These are phyloP conservation scores for Orthonyx spaldingii DNA, from an alignment of 2,113 vertebrate species.

Conservation along the genomic window DNA sequence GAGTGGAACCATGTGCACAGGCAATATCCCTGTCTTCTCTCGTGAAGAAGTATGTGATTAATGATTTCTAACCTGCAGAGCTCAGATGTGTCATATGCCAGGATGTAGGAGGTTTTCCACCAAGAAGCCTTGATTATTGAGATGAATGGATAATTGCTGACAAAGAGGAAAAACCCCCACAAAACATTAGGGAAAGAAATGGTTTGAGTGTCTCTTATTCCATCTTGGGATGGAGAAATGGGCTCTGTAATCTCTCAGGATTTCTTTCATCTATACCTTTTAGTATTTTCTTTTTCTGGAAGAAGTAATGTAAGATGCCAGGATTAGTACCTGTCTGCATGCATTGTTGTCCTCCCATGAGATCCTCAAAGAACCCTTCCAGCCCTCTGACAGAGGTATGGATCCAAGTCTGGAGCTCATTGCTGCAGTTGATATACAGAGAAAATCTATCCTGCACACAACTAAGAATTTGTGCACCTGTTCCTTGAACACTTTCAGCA, in stretches of 20 bases:
- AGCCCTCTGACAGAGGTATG: neutral
- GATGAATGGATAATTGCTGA: neutral
- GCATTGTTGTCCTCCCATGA: neutral
- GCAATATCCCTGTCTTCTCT: neutral
- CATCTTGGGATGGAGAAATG: neutral
- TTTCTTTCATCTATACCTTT: neutral
- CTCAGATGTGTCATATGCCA: neutral
- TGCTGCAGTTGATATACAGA: neutral
- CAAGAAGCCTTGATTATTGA: neutral
- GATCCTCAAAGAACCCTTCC: neutral
- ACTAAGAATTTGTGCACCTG: neutral
- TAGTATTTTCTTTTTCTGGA: neutral
- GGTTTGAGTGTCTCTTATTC: neutral
- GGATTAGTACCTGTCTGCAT: neutral
- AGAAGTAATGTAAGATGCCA: neutral
- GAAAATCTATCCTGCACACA: neutral
- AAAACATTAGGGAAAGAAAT: neutral
- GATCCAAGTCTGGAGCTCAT: neutral
- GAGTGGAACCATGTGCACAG: neutral
- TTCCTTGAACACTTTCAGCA: neutral
- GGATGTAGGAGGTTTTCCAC: neutral
- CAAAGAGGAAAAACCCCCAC: rapidly evolving
- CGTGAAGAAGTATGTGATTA: neutral
- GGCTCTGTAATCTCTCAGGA: neutral
- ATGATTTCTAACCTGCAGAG: neutral